A percentile compares a stretch with the other conserved stretches of the same genome.
Conservation (phyloP, 2,888 invertebrate genomes). For the Drosophila austrosaltans region DNA sequence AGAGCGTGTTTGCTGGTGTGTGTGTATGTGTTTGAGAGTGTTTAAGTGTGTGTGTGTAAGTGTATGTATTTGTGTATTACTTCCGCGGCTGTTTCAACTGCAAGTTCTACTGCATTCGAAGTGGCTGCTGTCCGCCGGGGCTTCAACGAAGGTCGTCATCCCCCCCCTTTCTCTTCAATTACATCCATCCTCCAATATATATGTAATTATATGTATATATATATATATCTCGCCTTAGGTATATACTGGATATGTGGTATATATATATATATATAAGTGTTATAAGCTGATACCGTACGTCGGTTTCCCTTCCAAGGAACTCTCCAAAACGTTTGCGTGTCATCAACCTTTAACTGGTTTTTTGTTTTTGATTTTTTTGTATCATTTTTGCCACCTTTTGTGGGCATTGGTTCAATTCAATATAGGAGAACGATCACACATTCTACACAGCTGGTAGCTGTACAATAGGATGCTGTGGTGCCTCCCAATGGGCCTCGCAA, state of each 20-base stretch:
- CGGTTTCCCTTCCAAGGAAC: constrained; percentile 66
- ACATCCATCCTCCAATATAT: constrained; percentile 26
- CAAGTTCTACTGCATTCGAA: constrained; percentile 51
- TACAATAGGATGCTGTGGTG: constrained; percentile 87
- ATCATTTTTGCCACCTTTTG: constrained; percentile 57
- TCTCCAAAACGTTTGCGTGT: constrained; percentile 75
- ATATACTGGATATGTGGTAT: constrained; percentile 25
- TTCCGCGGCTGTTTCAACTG: constrained; percentile 67
- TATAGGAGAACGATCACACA: constrained; percentile 18
- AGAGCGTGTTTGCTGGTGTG: constrained; percentile 17
- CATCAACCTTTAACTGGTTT: constrained; percentile 66
- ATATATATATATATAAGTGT: constrained; percentile 38
- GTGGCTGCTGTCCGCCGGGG: constrained; percentile 17
- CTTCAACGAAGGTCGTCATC: constrained; percentile 62
- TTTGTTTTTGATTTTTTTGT: constrained; percentile 48
- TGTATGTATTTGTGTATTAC: constrained; percentile 44
- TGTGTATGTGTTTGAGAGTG: constrained; percentile 19
- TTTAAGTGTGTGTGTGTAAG: constrained; percentile 31
- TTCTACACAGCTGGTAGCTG: constrained; percentile 87
- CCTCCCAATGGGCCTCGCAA: constrained; percentile 88
- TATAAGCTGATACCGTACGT: constrained; percentile 53
- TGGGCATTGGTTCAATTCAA: constrained; percentile 63
- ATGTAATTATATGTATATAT: constrained; percentile 33
- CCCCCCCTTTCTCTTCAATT: constrained; percentile 36
- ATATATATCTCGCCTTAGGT: constrained; percentile 26